Conservation (phyloP, 1,140 invertebrate species). For the Chironomus tepperi region DNA sequence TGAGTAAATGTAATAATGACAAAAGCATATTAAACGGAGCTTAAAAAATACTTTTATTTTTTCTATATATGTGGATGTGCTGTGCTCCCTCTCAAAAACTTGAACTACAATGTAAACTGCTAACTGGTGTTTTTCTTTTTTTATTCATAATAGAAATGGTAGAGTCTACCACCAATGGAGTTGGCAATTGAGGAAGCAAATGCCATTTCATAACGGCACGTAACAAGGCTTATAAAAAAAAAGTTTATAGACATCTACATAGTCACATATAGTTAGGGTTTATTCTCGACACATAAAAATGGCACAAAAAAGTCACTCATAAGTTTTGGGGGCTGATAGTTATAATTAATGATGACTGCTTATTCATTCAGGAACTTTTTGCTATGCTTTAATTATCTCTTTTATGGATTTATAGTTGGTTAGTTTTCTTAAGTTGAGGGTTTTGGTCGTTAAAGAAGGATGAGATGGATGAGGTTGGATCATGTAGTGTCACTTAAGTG, state of each 20-base stretch:
- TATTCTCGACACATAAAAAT: neutral
- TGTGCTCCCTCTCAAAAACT: neutral
- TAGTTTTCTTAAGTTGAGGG: neutral
- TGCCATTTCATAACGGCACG: neutral
- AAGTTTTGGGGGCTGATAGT: neutral
- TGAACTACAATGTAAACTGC: too few species aligned
- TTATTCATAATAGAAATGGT: too few species aligned
- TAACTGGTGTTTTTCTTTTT: too few species aligned
- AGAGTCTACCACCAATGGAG: neutral
- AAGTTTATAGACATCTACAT: neutral
- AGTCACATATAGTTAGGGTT: too few species aligned
- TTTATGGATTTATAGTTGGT: neutral
- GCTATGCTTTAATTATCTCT: neutral
- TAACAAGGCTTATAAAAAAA: conserved; percentile 7
- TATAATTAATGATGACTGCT: conserved; percentile 9
- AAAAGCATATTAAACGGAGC: conserved; percentile 8
- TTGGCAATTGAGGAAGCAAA: conserved; percentile 7
- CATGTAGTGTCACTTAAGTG: too few species aligned
- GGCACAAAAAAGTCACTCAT: neutral
- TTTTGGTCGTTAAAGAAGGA: too few species aligned
- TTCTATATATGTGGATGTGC: neutral
- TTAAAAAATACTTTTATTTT: neutral
- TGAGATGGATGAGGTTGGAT: too few species aligned
- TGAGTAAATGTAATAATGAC: conserved; percentile 4
- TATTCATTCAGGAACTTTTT: conserved; percentile 4